Conservation (phyloP, 2,797 vertebrate genomes). For the Craterocephalus amniculus region DNA sequence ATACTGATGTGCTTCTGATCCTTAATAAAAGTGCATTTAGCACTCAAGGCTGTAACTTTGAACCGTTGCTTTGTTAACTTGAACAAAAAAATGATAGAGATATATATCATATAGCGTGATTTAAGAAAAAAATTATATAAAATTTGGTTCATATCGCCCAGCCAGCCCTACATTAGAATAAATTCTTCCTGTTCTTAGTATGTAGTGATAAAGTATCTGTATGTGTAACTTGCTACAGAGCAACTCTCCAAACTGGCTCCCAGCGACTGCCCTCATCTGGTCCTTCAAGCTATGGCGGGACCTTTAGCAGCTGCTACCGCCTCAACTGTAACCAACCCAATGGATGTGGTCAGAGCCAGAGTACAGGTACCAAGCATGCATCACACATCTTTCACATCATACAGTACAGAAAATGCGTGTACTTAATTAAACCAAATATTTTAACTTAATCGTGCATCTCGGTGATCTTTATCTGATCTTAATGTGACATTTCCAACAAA, state of each 20-base stretch:
- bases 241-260: conserved; percentile 92
- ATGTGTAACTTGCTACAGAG: conserved; percentile 80
- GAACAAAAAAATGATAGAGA: no score
- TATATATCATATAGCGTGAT: no score
- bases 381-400: background rate
- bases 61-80: no score
- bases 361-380: conserved; percentile 87
- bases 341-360: conserved; percentile 95
- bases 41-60: no score
- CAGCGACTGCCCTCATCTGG: conserved; percentile 93
- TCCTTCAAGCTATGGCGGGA: conserved; percentile 94
- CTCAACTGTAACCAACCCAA: conserved; percentile 95
- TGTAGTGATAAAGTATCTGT: conserved; percentile 14
- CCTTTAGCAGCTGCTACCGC: conserved; percentile 94
- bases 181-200: background rate
- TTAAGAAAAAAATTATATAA: no score
- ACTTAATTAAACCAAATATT: background rate
- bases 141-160: no score
- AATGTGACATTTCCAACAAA: no score
- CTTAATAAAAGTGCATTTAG: no score
- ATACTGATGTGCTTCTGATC: no score
- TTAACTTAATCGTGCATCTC: background rate
- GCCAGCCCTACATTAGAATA: no score
- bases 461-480: no score
- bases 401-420: background rate